These are phyloP conservation scores for Columba livia DNA, from an alignment of 2,113 vertebrate genomes.

Conservation along the genomic window DNA sequence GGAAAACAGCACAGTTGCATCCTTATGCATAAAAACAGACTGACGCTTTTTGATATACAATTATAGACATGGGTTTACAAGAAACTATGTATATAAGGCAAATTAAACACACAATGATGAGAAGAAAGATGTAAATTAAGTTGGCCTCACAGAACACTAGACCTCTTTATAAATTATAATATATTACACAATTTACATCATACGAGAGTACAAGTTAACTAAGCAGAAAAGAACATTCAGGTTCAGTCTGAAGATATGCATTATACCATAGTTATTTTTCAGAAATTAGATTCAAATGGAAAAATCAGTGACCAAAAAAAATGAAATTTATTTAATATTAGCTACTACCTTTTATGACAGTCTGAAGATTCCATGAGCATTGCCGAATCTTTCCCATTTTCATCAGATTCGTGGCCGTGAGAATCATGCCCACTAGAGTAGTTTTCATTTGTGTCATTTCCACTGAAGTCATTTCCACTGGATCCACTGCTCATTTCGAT, in stretches of 20 bases:
- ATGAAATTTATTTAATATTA: constrained; percentile 4
- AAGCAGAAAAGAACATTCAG: neutral
- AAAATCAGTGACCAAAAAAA: neutral
- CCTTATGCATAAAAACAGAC: neutral
- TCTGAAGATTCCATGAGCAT: constrained; percentile 78
- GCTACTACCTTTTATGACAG: constrained; percentile 81
- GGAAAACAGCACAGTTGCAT: neutral
- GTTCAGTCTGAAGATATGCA: neutral
- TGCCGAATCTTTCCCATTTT: constrained; percentile 81
- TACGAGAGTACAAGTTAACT: neutral
- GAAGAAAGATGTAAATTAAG: neutral
- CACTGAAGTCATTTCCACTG: constrained; percentile 83
- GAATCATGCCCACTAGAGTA: constrained; percentile 80
- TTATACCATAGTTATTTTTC: neutral
- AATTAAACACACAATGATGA: neutral
- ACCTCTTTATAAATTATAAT: neutral
- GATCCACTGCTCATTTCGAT: constrained; percentile 87
- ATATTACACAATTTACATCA: neutral
- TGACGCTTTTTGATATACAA: neutral
- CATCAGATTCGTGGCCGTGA: constrained; percentile 79
- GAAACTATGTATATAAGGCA: neutral
- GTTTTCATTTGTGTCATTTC: constrained; percentile 77
- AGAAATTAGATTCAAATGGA: neutral
- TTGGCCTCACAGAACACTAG: neutral
- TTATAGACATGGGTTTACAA: neutral